phyloP scores from a whole-genome alignment of 2,797 vertebrate species.

The Apodemus agrarius region DNA sequence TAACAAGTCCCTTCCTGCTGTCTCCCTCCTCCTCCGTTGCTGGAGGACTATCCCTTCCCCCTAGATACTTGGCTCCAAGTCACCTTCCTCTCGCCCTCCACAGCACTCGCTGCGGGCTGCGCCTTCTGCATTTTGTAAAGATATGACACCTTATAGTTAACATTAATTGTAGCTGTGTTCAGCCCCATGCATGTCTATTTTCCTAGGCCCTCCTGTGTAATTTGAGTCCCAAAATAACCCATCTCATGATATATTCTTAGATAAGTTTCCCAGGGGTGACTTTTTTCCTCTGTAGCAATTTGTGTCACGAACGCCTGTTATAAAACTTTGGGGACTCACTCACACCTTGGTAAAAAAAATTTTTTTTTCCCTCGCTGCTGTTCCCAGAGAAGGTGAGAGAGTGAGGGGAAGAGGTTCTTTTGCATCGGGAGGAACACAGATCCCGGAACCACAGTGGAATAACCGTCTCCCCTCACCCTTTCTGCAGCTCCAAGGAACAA shows the following conservation, averaged over 20 bases:
- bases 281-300: constrained; percentile 70
- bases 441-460: not conserved
- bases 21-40: not conserved
- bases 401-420: not conserved
- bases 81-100: constrained; percentile 69
- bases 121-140: constrained; percentile 73
- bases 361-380: not conserved
- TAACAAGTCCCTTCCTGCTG: constrained; percentile 48
- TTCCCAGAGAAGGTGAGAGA: not conserved
- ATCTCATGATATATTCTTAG: constrained; percentile 78
- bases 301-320: constrained; percentile 63
- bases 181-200: constrained; percentile 66
- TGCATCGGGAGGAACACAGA: not conserved
- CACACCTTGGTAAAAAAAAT: not conserved
- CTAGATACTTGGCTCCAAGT: constrained; percentile 75
- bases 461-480: not conserved
- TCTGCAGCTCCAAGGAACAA: not conserved
- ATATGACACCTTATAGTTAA: constrained; percentile 85
- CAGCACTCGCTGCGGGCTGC: constrained; percentile 51
- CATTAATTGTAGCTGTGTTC: constrained; percentile 81
- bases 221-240: constrained; percentile 84
- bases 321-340: constrained; percentile 45
- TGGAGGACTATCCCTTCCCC: constrained; percentile 71
- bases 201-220: constrained; percentile 79
- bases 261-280: constrained; percentile 72